A percentile compares a stretch with the other conserved stretches of the same genome.
Conservation (phyloP, 2,113 vertebrate species). For the Sphyrna mokarran region DNA sequence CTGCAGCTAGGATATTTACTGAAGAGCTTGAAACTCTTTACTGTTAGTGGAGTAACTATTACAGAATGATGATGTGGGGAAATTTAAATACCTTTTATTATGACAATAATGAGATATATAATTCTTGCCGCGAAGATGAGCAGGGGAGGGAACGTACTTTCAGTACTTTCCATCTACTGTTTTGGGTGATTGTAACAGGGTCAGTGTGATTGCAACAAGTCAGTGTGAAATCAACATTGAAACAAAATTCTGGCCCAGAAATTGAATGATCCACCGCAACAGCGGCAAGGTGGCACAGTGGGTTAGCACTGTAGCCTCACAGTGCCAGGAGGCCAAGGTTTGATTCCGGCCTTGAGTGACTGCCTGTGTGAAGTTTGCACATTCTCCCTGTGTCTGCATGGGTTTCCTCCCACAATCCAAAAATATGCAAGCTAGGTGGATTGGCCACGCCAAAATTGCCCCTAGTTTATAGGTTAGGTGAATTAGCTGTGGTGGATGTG, state of each 20-base stretch:
- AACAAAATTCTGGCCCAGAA: background rate
- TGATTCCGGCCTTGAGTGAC: too few species aligned
- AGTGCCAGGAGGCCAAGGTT: too few species aligned
- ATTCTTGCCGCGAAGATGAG: background rate
- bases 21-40: slow-evolving; percentile 3
- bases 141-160: too few species aligned
- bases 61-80: background rate
- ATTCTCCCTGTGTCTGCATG: too few species aligned
- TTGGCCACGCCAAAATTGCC: too few species aligned
- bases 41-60: background rate
- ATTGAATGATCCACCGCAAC: background rate
- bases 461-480: too few species aligned
- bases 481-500: too few species aligned
- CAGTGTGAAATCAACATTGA: background rate
- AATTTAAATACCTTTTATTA: background rate
- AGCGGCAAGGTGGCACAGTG: too few species aligned
- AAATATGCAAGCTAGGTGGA: too few species aligned
- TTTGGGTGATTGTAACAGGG: background rate
- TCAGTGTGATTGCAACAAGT: background rate
- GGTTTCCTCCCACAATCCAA: too few species aligned
- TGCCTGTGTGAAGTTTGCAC: too few species aligned
- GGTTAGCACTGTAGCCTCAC: too few species aligned
- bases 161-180: background rate
- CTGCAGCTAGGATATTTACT: slow-evolving; percentile 20
- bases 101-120: background rate